Base-by-base conservation (phyloP, 1,140 invertebrate species). In the Lucilia sericata region DNA sequence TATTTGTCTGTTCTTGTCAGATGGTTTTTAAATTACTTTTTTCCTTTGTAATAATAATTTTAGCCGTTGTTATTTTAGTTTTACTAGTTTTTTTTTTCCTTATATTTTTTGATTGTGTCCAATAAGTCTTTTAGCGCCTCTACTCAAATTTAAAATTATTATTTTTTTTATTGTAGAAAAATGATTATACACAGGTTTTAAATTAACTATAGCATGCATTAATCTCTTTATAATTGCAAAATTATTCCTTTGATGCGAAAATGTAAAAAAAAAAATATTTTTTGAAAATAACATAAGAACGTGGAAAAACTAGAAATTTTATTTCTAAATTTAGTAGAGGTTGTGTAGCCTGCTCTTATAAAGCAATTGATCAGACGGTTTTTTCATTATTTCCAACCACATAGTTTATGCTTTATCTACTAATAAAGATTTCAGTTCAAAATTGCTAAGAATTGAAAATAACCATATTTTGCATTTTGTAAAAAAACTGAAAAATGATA, bases 221-320 rank as follows among this genome's bases (percentile, higher is more conserved):
- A 80, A 80, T 80, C 76, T 80, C 42, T 80, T 80, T 80, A 80
- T 80, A 80, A 80, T 80, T 80, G 76, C 42, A 49, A 80, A 80
- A 80, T 80, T 80, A 80, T 80, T 80, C 76, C 42, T 19, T 80
- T 80, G 42, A 42, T 47, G n/a, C 75, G 36, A 78, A 17, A 34
- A 42, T 47, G 34, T 42, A 42, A 42, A 3, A 5, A 42, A 42
- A 42, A 42, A 42, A 42, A 7, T 42, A 3, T 42, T 8, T 10
- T 42, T 42, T 42, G 17, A 55, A 55, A 55, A 55, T 14, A 55
- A 55, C 17, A 55, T 55, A 55, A 17, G 12, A 70, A 25, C 7
- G n/a, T 60, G 65, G 65, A 70, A 21, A 55, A 70, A 70, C 65
- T 21, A 70, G 65, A 70, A 70, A 19, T 70, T 70, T 21, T 70